These are phyloP conservation scores for Magallana gigas DNA, from an alignment of 1,140 invertebrate species.

Conservation along the genomic window DNA sequence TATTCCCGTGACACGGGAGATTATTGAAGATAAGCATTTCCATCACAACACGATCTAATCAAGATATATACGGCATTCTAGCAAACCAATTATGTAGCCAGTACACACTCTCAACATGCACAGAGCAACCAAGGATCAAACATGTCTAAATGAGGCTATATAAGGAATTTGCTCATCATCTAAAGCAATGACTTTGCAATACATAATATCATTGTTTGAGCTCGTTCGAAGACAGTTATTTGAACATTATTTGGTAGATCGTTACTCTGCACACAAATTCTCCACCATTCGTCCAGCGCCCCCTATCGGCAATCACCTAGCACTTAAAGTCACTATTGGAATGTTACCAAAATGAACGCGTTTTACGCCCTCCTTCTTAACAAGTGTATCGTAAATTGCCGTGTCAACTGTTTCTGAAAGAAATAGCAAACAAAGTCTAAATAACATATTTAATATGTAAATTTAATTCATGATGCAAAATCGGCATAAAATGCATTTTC, in stretches of 20 bases:
- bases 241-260: neutral
- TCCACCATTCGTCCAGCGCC: slow-evolving; percentile 21
- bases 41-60: slow-evolving; percentile 23
- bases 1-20: neutral
- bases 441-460: slow-evolving; percentile 16
- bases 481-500: neutral
- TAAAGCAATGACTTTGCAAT: neutral
- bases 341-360: slow-evolving; percentile 32
- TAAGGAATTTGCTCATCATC: neutral
- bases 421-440: slow-evolving; percentile 35
- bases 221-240: slow-evolving; percentile 8
- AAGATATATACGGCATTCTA: slow-evolving; percentile 16
- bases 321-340: slow-evolving; percentile 5
- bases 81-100: neutral
- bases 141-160: neutral
- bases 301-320: slow-evolving; percentile 14
- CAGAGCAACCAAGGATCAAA: neutral
- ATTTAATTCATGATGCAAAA: slow-evolving; percentile 30
- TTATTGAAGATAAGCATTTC: slow-evolving; percentile 2
- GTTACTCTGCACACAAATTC: slow-evolving; percentile 1
- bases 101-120: slow-evolving; percentile 25
- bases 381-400: slow-evolving; percentile 30
- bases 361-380: slow-evolving; percentile 10
- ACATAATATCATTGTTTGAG: slow-evolving; percentile 28
- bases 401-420: slow-evolving; percentile 33